phyloP scores from a whole-genome alignment of 2,797 vertebrate species.

The Onychomys torridus region DNA sequence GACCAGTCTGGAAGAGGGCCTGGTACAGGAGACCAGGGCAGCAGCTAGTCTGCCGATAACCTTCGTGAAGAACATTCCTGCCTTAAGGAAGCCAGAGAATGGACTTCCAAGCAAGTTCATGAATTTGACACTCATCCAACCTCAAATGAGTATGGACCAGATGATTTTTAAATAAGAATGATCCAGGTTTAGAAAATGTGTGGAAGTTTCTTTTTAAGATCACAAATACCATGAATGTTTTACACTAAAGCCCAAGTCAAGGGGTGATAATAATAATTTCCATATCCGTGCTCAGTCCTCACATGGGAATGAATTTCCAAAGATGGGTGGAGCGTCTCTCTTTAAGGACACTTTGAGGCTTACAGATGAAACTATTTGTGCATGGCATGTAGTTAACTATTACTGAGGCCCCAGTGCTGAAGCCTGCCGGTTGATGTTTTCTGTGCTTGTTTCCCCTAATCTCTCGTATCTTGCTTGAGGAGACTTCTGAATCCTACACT shows the following conservation, averaged over 20 bases:
- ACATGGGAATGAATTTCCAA: conserved; percentile 50
- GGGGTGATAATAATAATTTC: conserved; percentile 60
- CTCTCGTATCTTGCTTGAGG: neutral
- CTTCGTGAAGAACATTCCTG: conserved; percentile 2
- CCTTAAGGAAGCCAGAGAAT: conserved; percentile 55
- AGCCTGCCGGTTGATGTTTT: neutral
- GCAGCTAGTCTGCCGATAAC: conserved; percentile 44
- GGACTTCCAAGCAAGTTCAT: conserved; percentile 36
- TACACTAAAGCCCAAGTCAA: conserved; percentile 53
- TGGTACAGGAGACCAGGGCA: conserved; percentile 36
- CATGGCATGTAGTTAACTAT: neutral
- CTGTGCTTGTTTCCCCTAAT: neutral
- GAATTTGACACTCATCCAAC: conserved; percentile 37
- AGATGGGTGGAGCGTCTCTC: conserved; percentile 3
- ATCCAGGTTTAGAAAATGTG: conserved; percentile 66
- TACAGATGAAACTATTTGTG: neutral
- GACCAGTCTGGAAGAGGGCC: conserved; percentile 73
- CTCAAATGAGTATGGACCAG: conserved; percentile 62
- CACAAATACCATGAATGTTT: conserved; percentile 57
- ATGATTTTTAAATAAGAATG: conserved; percentile 41
- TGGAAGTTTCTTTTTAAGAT: conserved; percentile 63
- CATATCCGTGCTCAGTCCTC: conserved; percentile 21
- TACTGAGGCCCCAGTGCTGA: neutral
- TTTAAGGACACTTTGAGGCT: conserved; percentile 14
- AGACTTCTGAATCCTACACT: neutral